phyloP scores from a whole-genome alignment of 2,797 vertebrate genomes.

The Acanthurus leucopareius region DNA sequence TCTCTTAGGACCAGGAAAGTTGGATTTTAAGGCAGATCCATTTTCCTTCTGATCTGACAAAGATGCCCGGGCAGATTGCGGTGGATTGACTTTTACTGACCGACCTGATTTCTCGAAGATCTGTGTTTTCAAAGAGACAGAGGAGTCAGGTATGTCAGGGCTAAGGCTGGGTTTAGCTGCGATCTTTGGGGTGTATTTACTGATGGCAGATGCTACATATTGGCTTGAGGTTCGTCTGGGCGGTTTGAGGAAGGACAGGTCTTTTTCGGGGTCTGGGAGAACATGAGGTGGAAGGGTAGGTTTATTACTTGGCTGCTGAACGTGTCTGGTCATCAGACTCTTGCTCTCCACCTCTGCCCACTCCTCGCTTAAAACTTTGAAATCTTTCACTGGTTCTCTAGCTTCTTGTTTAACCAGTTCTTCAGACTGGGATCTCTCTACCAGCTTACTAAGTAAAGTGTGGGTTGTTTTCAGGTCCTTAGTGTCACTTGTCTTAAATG shows the following conservation, averaged over 20 bases:
- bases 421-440: slow-evolving; percentile 50
- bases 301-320: slow-evolving; percentile 69
- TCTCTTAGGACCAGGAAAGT: slow-evolving; percentile 55
- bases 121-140: slow-evolving; percentile 44
- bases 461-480: slow-evolving; percentile 47
- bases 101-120: slow-evolving; percentile 52
- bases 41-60: slow-evolving; percentile 61
- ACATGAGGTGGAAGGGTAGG: slow-evolving; percentile 48
- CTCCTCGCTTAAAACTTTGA: slow-evolving; percentile 53
- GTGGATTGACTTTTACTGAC: slow-evolving; percentile 65
- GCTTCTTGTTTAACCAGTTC: slow-evolving; percentile 56
- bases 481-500: slow-evolving; percentile 50
- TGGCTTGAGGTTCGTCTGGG: slow-evolving; percentile 94
- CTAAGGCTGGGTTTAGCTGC: slow-evolving; percentile 61
- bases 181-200: slow-evolving; percentile 83
- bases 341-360: slow-evolving; percentile 67
- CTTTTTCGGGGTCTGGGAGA: slow-evolving; percentile 70
- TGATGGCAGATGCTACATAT: slow-evolving; percentile 94
- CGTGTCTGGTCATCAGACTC: slow-evolving; percentile 52
- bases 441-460: slow-evolving; percentile 31
- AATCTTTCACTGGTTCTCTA: slow-evolving; percentile 44
- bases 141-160: slow-evolving; percentile 52
- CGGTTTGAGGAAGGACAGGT: slow-evolving; percentile 88
- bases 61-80: slow-evolving; percentile 46
- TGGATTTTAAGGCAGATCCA: slow-evolving; percentile 40